Conservation (phyloP, 2,113 vertebrate genomes). For the Alligator sinensis region DNA sequence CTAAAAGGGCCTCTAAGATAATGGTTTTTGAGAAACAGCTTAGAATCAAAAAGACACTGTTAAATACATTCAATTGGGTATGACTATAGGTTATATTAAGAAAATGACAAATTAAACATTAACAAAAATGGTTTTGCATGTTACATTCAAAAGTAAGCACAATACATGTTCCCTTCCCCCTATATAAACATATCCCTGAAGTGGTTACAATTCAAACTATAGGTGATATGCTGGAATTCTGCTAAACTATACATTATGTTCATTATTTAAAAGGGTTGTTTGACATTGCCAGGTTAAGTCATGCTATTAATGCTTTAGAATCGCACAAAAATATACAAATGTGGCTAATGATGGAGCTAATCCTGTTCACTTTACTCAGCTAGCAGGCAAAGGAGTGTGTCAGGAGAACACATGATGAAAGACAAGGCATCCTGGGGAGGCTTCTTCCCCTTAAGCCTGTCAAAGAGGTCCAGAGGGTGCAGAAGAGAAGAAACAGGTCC, state of each 20-base stretch:
- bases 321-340: fast-evolving
- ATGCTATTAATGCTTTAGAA: background rate
- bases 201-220: background rate
- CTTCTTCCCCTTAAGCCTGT: no score
- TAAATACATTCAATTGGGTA: background rate
- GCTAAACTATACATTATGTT: background rate
- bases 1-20: background rate
- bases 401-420: no score
- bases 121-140: background rate
- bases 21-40: background rate
- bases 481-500: no score
- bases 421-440: no score
- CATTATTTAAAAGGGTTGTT: background rate
- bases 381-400: background rate
- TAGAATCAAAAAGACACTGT: background rate
- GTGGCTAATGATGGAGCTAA: background rate
- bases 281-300: background rate
- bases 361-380: background rate
- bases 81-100: background rate
- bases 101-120: background rate
- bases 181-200: background rate
- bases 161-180: background rate
- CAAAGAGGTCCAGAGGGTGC: no score
- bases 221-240: background rate
- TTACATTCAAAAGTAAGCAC: background rate